Conservation (phyloP, 1,140 invertebrate species). For the Lucilia cuprina region DNA sequence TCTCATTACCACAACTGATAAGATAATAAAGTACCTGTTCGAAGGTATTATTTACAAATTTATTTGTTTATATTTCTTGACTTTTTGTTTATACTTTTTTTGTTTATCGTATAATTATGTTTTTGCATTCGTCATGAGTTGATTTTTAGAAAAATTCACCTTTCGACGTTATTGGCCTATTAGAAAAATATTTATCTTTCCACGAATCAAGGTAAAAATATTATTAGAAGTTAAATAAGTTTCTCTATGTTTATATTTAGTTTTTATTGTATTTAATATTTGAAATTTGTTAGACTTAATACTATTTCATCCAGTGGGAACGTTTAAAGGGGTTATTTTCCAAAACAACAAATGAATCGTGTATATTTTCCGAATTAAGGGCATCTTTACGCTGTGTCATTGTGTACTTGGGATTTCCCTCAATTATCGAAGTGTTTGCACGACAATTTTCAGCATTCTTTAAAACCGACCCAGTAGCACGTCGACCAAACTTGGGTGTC, state of each 20-base stretch:
- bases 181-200: no score
- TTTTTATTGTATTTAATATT: background rate
- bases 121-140: background rate
- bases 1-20: constrained; percentile 1
- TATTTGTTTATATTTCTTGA: background rate
- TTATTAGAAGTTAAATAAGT: no score
- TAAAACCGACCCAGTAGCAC: constrained; percentile 48
- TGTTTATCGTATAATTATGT: background rate
- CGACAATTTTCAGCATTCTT: constrained; percentile 52
- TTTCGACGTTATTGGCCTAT: no score
- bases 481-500: constrained; percentile 50
- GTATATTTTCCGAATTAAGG: constrained; percentile 40
- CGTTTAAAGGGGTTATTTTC: constrained; percentile 54
- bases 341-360: constrained; percentile 54
- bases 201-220: no score
- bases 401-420: constrained; percentile 58
- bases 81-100: background rate
- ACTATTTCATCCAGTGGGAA: constrained; percentile 60
- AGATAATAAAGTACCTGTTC: background rate
- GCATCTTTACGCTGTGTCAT: constrained; percentile 44
- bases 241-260: background rate
- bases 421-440: constrained; percentile 54
- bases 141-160: background rate
- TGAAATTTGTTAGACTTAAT: constrained; percentile 43
- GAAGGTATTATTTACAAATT: background rate